Conservation (phyloP, 2,113 vertebrate species). For the Leptobrachium leishanense region DNA sequence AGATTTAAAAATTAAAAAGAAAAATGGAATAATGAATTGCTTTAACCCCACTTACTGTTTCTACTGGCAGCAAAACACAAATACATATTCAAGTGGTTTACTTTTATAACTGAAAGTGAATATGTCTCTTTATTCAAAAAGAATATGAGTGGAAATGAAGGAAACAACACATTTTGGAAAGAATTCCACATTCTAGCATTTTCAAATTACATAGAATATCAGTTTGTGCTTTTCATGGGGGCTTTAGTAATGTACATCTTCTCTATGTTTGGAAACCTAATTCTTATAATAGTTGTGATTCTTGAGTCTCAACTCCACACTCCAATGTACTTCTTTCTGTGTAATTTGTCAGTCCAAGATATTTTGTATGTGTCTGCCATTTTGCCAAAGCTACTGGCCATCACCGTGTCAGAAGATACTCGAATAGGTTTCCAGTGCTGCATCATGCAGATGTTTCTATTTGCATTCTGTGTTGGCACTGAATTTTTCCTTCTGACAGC, state of each 20-base stretch:
- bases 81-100: neutral
- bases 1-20: no score
- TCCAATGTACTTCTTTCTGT: conserved; percentile 16
- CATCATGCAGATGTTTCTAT: conserved; percentile 24
- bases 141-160: neutral
- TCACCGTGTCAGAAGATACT: neutral
- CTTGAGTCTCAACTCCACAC: neutral
- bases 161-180: neutral
- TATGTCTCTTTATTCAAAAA: neutral
- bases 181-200: neutral
- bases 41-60: no score
- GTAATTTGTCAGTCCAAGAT: conserved; percentile 6
- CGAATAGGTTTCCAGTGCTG: conserved; percentile 6
- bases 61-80: no score
- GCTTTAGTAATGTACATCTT: neutral
- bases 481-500: conserved; percentile 45
- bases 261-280: neutral
- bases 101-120: neutral
- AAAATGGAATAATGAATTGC: no score
- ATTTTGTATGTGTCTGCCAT: neutral
- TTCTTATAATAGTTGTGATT: neutral
- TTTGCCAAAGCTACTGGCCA: neutral
- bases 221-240: neutral
- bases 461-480: neutral
- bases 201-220: neutral